Percentiles rank a stretch among this genome's conserved stretches.
Evolutionary conservation across 35 echinoderm and acorn worm genomes (phyloP).

Genomic region (Lytechinus pictus): DNA sequence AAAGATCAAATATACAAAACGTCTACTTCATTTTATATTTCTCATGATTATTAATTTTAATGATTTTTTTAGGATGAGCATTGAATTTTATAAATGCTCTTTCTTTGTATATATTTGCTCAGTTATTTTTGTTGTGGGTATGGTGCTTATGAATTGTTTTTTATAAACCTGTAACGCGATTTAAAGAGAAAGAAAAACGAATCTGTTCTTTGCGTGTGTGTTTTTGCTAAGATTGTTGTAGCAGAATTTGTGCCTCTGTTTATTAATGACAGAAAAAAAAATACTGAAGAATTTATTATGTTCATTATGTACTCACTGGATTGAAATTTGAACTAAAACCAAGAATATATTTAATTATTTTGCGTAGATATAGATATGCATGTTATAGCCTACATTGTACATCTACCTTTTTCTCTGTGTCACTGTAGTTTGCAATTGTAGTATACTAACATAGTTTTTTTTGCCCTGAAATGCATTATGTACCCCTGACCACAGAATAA

Average conservation of each 20-base stretch:
- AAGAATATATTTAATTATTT: neutral
- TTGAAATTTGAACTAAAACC: neutral
- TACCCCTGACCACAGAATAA: neutral
- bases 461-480: neutral
- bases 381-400: neutral
- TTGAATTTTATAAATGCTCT: neutral
- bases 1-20: conserved; percentile 7
- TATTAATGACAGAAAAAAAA: neutral
- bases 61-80: neutral
- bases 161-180: neutral
- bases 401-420: neutral
- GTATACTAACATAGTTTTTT: neutral
- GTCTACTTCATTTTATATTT: conserved; percentile 14
- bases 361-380: neutral
- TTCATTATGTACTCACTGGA: neutral
- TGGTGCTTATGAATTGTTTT: conserved; percentile 7
- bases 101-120: conserved; percentile 5
- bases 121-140: conserved; percentile 5
- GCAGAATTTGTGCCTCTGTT: neutral
- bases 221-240: neutral
- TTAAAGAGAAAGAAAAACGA: neutral
- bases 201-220: neutral
- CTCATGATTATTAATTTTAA: neutral
- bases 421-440: conserved; percentile 3
- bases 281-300: neutral